Evolutionary conservation across 2,113 vertebrate species (phyloP), one percentile per base, ranked within the genome.

Genomic region (Mormoops blainvillei): DNA sequence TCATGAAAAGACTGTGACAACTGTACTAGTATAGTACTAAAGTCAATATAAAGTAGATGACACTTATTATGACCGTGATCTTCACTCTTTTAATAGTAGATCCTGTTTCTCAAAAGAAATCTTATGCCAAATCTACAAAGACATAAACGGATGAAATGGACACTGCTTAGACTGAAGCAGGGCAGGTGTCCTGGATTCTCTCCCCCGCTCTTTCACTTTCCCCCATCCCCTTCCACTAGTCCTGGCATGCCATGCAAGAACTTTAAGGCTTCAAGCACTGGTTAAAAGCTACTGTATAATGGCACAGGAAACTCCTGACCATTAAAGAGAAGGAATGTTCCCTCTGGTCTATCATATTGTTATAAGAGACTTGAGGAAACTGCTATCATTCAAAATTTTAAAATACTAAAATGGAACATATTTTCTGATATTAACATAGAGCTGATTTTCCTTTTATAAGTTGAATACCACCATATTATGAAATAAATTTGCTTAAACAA

Each of bases 351-450:
- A 73, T 9, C 18, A 61, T 22, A 5, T 38, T 93, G 77, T 87
- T 43, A 0, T 48, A 87, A 91, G 12, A 93, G 22, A 68, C 36
- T 70, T 43, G 45, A 36, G 48, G 26, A 94, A 76, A 96, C 6
- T 26, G 38, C 6, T 61, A 95, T 88, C 50, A 56, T 15, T 85
- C 16, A 95, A 85, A 78, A 94, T 54, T 74, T 76, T 85, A 54
- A 94, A 87, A 84, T 52, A 63, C 24, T 95, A 80, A 93, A 78
- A 58, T 65, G n/a, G 24, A 77, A 93, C n/a, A 77, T 20, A 56
- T 3, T 73, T 80, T 85, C 50, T 61, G 54, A 80, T 45, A 48
- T 18, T 80, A 77, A 87, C 38, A 93, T 3, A 71, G 12, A 90
- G 22, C 45, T 93, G 22, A 87, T 70, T 80, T 78, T 87, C n/a